phyloP scores from a whole-genome alignment of 2,888 invertebrate species.

The Harpalus rubripes region DNA sequence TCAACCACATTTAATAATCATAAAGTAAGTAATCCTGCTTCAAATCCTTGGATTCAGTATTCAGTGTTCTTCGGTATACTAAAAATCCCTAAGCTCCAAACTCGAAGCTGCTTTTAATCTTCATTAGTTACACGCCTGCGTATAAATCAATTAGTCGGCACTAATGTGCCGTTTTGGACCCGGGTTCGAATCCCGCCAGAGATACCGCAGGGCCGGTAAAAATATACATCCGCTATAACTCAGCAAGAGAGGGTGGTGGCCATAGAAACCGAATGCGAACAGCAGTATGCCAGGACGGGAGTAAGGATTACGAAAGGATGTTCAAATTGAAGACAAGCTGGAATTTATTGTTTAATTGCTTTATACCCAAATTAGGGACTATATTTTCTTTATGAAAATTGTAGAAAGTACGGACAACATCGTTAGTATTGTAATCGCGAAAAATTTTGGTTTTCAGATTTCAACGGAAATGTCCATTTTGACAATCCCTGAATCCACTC shows the following conservation, averaged over 20 bases:
- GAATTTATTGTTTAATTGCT: no score
- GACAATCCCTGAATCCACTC: no score
- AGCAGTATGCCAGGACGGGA: no score
- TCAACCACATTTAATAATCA: slow-evolving; percentile 3
- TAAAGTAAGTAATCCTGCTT: slow-evolving; percentile 29
- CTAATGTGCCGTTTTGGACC: slow-evolving; percentile 57
- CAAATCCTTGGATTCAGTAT: background rate
- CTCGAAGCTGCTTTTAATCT: slow-evolving; percentile 60
- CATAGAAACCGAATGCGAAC: no score
- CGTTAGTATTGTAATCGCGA: no score
- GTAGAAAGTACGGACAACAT: no score
- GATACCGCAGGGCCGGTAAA: slow-evolving; percentile 47
- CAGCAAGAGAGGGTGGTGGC: slow-evolving; percentile 6
- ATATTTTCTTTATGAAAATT: no score
- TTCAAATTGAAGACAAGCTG: no score
- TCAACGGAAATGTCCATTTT: no score
- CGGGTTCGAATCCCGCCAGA: slow-evolving; percentile 57
- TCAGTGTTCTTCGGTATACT: background rate
- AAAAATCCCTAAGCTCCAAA: slow-evolving; percentile 57
- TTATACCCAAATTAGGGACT: no score
- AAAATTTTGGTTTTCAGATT: no score
- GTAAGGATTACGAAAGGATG: no score
- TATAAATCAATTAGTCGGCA: slow-evolving; percentile 66
- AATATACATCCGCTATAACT: slow-evolving; percentile 65
- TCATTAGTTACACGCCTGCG: slow-evolving; percentile 59